Conservation (phyloP, 2,113 vertebrate genomes). For the Leucoraja erinaceus region DNA sequence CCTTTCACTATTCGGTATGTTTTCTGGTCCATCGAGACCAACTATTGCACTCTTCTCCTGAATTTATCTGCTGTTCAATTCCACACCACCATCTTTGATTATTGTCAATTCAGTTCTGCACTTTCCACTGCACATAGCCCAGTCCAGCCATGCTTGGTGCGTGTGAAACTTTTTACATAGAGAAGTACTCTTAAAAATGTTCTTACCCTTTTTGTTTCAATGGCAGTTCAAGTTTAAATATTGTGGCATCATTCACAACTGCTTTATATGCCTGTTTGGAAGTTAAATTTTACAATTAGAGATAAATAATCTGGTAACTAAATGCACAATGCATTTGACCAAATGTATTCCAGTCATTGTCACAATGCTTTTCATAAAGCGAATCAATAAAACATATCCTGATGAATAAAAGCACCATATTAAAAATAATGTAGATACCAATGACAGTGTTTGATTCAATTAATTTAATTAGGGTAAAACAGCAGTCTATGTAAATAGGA, state of each 20-base stretch:
- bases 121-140: neutral
- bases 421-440: neutral
- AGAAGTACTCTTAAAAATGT: slow-evolving; percentile 17
- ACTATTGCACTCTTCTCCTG: no score
- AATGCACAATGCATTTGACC: neutral
- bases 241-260: slow-evolving; percentile 96
- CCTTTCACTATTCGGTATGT: no score
- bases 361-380: neutral
- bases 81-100: no score
- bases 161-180: neutral
- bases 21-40: no score
- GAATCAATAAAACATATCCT: neutral
- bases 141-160: neutral
- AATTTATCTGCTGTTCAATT: no score
- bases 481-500: neutral
- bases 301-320: neutral
- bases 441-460: neutral
- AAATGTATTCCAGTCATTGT: no score
- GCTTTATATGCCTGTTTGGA: slow-evolving; percentile 86
- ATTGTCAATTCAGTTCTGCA: no score
- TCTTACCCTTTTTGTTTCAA: slow-evolving; percentile 97
- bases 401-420: neutral
- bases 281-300: slow-evolving; percentile 16
- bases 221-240: slow-evolving; percentile 98
- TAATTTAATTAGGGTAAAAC: neutral